Evolutionary conservation across 53 echinoderm and acorn worm genomes (phyloP), one percentile per base, ranked within the genome.

Genomic region (Astropecten irregularis): DNA sequence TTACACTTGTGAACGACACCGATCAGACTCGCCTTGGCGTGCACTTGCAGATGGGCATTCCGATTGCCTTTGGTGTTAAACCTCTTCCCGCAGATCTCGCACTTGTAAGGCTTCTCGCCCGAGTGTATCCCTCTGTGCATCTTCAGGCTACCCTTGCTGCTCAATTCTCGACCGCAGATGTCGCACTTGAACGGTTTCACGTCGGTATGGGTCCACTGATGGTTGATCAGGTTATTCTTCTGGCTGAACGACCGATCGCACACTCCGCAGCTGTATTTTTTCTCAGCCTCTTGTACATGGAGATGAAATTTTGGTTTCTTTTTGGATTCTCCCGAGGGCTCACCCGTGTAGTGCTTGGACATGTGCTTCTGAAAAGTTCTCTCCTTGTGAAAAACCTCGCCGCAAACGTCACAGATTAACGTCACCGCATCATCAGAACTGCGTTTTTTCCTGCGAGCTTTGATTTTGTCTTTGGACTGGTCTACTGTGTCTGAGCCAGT

Each of bases 41-140:
- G 42, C 6, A 42, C 4, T 23, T 6, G 25, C 23, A 20, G 56
- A 5, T 56, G 56, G 8, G 53, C 53, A 9, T 53, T 53, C 21
- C 4, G 53, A 4, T 18, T 53, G 53, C 21, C 21, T 9, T 25
- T 0, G 9, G 10, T 22, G 26, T 9, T 20, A 23, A 21, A 23
- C 21, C 21, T 25, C 56, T 49, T 8, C 33, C 25, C 49, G 19
- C 74, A 85, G 2, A 42, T 49, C 1, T 49, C 65, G 40, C 85
- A 73, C 20, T 44, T 62, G 28, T 62, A 73, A 0, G 73, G 62
- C n/a, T 63, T 73, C 35, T 51, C 21, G 1, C 61, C 47, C 10
- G 64, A 5, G 50, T 85, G 73, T 21, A 60, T 63, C 48, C 46
- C 54, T 62, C 48, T 30, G 31, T 85, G 85, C 53, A 69, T 30